Percentiles rank a stretch among this genome's conserved stretches.
Conservation (phyloP, 1,140 invertebrate genomes). For the Wasmannia auropunctata region DNA sequence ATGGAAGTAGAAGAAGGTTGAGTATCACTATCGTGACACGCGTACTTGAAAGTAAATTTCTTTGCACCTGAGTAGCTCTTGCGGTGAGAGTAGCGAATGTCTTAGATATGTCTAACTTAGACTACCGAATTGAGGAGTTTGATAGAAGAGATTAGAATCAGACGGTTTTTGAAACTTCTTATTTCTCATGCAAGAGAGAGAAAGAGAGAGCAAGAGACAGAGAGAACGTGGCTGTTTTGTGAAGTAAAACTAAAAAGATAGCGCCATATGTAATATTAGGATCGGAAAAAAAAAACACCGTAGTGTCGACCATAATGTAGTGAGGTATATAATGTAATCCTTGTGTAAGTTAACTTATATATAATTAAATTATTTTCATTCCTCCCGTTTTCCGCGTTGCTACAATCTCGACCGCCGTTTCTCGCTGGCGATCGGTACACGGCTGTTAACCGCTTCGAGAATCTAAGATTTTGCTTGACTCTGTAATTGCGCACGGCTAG, state of each 20-base stretch:
- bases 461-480: not conserved
- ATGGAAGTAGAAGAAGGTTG: not conserved
- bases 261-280: conserved; percentile 53
- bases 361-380: conserved; percentile 73
- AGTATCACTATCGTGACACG: not conserved
- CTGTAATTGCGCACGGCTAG: not conserved
- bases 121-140: conserved; percentile 17
- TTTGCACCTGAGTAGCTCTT: conserved; percentile 23
- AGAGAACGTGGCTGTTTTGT: conserved; percentile 34
- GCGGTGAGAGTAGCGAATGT: conserved; percentile 46
- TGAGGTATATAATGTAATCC: conserved; percentile 57
- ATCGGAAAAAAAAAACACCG: conserved; percentile 44
- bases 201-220: not conserved
- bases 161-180: not conserved
- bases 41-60: conserved; percentile 29
- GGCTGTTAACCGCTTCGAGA: not conserved
- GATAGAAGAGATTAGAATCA: not conserved
- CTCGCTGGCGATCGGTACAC: not conserved
- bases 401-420: conserved; percentile 10
- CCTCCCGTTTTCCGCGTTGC: not conserved
- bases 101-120: conserved; percentile 33
- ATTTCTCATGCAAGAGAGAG: not conserved
- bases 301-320: conserved; percentile 62
- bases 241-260: not conserved
- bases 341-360: conserved; percentile 70